Percentiles rank a stretch among this genome's conserved stretches.
Conservation (phyloP, 1,140 invertebrate genomes). For the Rhopalosiphum maidis region DNA sequence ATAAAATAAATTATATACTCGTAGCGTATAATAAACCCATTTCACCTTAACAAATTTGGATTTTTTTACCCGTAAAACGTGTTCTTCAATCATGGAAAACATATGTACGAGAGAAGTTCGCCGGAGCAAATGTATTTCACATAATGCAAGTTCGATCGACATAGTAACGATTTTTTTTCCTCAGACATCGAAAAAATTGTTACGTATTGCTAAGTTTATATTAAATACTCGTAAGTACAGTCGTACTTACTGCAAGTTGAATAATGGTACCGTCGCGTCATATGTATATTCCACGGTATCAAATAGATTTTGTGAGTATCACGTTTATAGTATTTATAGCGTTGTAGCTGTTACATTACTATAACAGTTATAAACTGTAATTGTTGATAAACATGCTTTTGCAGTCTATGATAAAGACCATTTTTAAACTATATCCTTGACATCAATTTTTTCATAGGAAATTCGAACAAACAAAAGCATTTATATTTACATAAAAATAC, state of each 20-base stretch:
- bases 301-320: neutral
- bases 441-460: neutral
- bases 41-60: constrained; percentile 4
- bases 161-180: neutral
- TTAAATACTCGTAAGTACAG: neutral
- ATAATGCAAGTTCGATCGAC: neutral
- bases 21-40: constrained; percentile 2
- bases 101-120: neutral
- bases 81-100: neutral
- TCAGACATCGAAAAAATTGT: neutral
- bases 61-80: neutral
- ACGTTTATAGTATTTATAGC: neutral
- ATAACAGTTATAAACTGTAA: neutral
- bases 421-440: neutral
- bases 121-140: neutral
- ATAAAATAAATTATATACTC: constrained; percentile 14
- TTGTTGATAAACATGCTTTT: neutral
- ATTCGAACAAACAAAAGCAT: neutral
- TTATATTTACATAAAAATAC: neutral
- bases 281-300: neutral
- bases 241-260: neutral
- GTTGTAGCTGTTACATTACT: neutral
- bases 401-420: neutral
- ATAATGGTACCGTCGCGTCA: neutral
- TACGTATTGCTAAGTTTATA: neutral